Base-by-base conservation (phyloP, 2,113 vertebrate species). In the Ictalurus punctatus region DNA sequence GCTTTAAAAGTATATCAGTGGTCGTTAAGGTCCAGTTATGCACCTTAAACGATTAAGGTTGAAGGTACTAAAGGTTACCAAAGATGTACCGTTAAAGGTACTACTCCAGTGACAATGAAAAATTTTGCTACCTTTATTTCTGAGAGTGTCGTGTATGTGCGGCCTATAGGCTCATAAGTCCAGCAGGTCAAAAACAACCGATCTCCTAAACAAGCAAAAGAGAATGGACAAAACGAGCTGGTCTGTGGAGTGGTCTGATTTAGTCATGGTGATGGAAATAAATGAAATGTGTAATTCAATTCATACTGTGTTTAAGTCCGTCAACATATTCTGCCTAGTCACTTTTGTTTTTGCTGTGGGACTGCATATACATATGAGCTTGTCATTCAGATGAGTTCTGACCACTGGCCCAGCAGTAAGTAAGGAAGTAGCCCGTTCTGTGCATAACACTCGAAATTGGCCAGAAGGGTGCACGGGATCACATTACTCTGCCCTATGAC, bases 401-500 rank as follows among this genome's bases (percentile, higher is more conserved):
- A 84, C 21, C 52, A 58, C 7, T 84, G 54, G 54, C 21, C 61
- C 23, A 34, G 13, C 61, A 30, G 34, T 40, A 27, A 73, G 54
- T n/a, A 85, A 30, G 34, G 37, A 54, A 85, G 63, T 23, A 61
- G n/a, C 81, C 19, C 3, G 16, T 74, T 83, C 30, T 63, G 67
- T 84, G 4, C 56, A 84, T 48, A 71, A 48, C 34, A 30, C 63
- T 54, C 56, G 61, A 78, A 81, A 78, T 78, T 63, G 59, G 58
- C 82, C 82, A 84, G 87, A 88, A 69, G 74, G 83, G 74, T 59
- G 14, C 56, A 67, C 7, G 19, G 82, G 88, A 89, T 89, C 88
- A 34, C 80, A 79, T 89, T 89, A 89, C 88, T 40, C 74, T 89
- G 61, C 74, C 88, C 88, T 85, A 89, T 89, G 88, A 89, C 83